Evolutionary conservation across 2,888 invertebrate species (phyloP), one percentile per base, ranked within the genome.

Genomic region (Polydrusus pterygomalis): DNA sequence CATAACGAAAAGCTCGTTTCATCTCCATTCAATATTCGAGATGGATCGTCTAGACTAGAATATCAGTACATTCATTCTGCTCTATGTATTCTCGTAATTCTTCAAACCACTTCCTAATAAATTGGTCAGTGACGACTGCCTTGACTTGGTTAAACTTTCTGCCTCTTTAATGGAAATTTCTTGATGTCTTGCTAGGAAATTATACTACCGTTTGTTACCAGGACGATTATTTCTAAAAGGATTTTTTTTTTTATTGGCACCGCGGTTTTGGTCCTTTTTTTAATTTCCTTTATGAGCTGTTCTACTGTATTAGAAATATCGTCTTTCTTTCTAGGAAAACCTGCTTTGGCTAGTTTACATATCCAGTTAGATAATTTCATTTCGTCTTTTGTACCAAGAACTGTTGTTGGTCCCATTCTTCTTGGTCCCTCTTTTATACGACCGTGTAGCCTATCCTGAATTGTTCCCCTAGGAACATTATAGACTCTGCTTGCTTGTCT

Each of bases 1-100:
- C 84, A 83, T 3, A 86, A 68, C 64, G 77, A 77, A 43, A 71
- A 71, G 11, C 71, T 62, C 25, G 30, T 47, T 40, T 71, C 71
- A 47, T 71, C 72, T 10, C 34, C 72, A 54, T 72, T 72, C 43
- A 72, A 56, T 34, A 74, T 69, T 60, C 74, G 49, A 2, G 49
- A 30, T 11, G 75, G 70, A 56, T 75, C 68, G 10, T 60, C 49
- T 15, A 75, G 40, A n/a, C n/a, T n/a, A n/a, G n/a, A 62, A 75
- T 62, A 43, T 75, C 74, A 13, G 56, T 20, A 17, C 30, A 25
- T 8, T 60, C 18, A 38, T 15, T 54, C n/a, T n/a, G 30, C n/a
- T 54, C 64, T 18, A 79, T 56, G 69, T 65, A 65, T 64, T 56
- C 9, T 58, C 74, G 47, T 11, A 82, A 40, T 1, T 80, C 73